These are phyloP conservation scores for Fissipunctia ypsillon DNA, from an alignment of 2,888 invertebrate genomes.

Conservation along the genomic window DNA sequence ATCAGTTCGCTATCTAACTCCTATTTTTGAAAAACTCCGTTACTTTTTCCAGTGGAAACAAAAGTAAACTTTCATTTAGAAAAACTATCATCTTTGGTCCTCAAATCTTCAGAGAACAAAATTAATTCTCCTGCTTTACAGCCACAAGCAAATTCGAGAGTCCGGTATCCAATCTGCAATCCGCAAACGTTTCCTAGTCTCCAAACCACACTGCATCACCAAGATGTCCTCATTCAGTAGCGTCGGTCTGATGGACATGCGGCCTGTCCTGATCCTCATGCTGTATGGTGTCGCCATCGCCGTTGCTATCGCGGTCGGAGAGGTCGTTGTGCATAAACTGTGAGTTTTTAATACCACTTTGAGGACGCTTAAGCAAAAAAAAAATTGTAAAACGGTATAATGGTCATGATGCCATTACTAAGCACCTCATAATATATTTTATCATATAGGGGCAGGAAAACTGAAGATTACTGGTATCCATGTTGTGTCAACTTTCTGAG, in stretches of 20 bases:
- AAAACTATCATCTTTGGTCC: background rate
- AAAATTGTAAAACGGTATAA: too few species aligned
- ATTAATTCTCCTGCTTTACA: constrained; percentile 60
- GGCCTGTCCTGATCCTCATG: constrained; percentile 84
- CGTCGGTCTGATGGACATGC: constrained; percentile 86
- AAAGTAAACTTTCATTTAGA: background rate
- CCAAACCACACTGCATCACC: constrained; percentile 77
- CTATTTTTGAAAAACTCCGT: background rate
- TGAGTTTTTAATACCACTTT: constrained; percentile 54
- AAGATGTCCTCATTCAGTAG: constrained; percentile 82
- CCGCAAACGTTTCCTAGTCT: constrained; percentile 71
- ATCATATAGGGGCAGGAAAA: too few species aligned
- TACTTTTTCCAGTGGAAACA: background rate
- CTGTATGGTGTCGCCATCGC: constrained; percentile 81
- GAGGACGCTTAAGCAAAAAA: background rate
- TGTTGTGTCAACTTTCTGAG: background rate
- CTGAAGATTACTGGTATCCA: too few species aligned
- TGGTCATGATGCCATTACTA: background rate
- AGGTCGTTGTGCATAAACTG: constrained; percentile 72
- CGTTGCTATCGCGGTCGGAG: constrained; percentile 68
- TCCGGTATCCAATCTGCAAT: constrained; percentile 87
- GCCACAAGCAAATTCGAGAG: constrained; percentile 89
- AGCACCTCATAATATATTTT: too few species aligned
- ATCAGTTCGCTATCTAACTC: background rate
- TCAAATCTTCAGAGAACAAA: background rate